Conservation (phyloP, 2,113 vertebrate genomes). For the Bettongia penicillata region DNA sequence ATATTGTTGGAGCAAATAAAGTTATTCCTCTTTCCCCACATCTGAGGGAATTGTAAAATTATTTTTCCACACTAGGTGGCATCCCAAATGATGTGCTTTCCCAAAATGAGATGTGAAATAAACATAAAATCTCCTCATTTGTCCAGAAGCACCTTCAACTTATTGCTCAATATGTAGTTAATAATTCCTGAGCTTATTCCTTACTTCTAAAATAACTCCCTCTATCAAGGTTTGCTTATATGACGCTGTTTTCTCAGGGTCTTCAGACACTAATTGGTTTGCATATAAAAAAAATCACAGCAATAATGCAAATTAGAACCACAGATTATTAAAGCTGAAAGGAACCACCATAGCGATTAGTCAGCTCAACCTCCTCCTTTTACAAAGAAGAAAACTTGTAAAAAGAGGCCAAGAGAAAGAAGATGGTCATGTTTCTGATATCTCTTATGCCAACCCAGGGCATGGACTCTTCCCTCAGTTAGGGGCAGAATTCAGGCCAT, state of each 20-base stretch:
- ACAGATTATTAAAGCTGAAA: neutral
- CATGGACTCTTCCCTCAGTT: neutral
- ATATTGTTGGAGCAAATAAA: neutral
- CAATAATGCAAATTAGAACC: neutral
- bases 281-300: neutral
- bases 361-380: neutral
- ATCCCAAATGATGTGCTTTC: neutral
- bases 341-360: neutral
- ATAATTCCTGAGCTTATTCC: slow-evolving; percentile 68
- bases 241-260: neutral
- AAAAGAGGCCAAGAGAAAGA: neutral
- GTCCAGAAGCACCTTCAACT: slow-evolving; percentile 38
- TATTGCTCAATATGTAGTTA: slow-evolving; percentile 58
- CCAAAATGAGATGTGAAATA: slow-evolving; percentile 46
- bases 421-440: neutral
- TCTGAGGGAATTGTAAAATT: slow-evolving; percentile 47
- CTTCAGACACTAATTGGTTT: slow-evolving; percentile 1
- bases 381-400: neutral
- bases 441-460: neutral
- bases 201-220: slow-evolving; percentile 60
- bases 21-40: neutral
- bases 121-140: slow-evolving; percentile 25
- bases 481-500: neutral
- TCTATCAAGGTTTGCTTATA: slow-evolving; percentile 24
- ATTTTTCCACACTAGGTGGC: slow-evolving; percentile 68